Conservation (phyloP, 2,888 invertebrate genomes). For the Clanis bilineata region DNA sequence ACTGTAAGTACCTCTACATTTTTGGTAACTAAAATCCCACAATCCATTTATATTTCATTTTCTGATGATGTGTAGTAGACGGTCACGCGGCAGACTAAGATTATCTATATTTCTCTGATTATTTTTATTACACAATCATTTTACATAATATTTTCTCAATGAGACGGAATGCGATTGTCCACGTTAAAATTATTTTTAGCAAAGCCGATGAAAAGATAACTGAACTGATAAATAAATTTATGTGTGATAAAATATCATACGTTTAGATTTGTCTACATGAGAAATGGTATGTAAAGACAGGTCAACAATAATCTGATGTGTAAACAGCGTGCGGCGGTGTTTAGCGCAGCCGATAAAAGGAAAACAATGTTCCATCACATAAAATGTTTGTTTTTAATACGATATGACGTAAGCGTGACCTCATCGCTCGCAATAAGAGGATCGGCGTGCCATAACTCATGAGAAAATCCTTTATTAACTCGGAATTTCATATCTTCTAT, state of each 20-base stretch:
- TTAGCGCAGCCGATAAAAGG: conserved; percentile 41
- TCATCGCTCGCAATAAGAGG: conserved; percentile 6
- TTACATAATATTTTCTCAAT: not conserved
- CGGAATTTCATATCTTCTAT: conserved; percentile 12
- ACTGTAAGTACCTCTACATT: not conserved
- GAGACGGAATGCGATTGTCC: not conserved
- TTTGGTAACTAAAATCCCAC: not conserved
- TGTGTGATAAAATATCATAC: not conserved
- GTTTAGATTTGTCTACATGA: not conserved
- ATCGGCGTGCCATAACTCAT: not conserved
- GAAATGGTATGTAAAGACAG: conserved; percentile 18
- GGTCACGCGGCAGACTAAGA: too few species aligned
- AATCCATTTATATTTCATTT: too few species aligned
- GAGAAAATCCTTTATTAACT: conserved; percentile 12
- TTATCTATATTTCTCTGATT: too few species aligned
- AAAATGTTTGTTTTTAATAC: conserved; percentile 39
- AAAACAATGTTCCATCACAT: conserved; percentile 40
- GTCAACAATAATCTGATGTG: not conserved
- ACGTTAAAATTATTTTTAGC: conserved; percentile 16
- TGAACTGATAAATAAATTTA: conserved; percentile 11
- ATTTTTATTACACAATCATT: not conserved
- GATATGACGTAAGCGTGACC: conserved; percentile 36
- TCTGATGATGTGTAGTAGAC: too few species aligned
- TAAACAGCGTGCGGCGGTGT: conserved; percentile 27
- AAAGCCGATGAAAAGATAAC: conserved; percentile 18